Evolutionary conservation across 2,888 invertebrate species (phyloP), one percentile per base, ranked within the genome.

Genomic region (Tolmerus cingulatus): DNA sequence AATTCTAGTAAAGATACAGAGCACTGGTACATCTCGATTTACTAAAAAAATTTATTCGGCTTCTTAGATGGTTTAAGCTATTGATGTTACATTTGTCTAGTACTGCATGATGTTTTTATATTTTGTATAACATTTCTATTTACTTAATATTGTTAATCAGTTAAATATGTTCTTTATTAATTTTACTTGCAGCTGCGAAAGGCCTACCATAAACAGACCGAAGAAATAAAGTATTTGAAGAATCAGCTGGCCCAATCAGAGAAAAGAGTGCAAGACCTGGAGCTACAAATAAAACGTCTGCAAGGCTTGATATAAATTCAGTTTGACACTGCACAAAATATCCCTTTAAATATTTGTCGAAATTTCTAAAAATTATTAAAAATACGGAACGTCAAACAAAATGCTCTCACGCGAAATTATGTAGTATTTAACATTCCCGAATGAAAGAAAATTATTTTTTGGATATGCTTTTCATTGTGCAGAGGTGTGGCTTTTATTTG

Each of bases 221-320:
- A 97, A 89, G 97, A 97, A 93, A 93, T 97, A 82, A 94, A 96
- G 89, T 94, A 96, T 89, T 94, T 97, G 74, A 95, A 96, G 90
- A 95, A 96, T 89, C 96, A 97, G 91, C 93, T 97, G 74, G 94
- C 95, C 27, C 95, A 96, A 91, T 96, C 96, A 90, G 97, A 97
- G 91, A 94, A 95, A 90, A 94, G 96, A 78, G 96, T 97, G 27
- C 95, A 96, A 87, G 97, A 97, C 90, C 93, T 98, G 37, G 97
- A 98, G 91, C 96, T 96, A 86, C 95, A 96, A 90, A 92, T 96
- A 12, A 94, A 95, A 57, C 88, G 88, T 74, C 86, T 89, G 46
- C 88, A 89, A 74, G 76, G 30, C 34, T 84, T 84, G 14, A 87
- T 55, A 23, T 86, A 78, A 51, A 37, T 37, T 9, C 66, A 66